These are phyloP conservation scores for Glyphotaelius pellucidus DNA, from an alignment of 2,888 invertebrate genomes.

Conservation along the genomic window DNA sequence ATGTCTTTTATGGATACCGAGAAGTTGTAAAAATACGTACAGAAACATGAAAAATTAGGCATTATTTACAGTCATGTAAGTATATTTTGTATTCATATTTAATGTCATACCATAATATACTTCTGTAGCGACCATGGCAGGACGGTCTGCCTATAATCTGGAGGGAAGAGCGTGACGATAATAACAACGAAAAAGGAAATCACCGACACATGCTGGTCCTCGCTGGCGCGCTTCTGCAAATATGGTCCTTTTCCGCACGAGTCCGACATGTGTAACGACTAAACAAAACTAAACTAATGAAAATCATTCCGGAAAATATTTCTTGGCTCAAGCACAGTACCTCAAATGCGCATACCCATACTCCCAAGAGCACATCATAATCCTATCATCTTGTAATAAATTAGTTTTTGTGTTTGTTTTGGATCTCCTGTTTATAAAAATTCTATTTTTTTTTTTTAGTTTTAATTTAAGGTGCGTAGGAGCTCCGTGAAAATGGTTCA, in stretches of 20 bases:
- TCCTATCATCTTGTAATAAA: constrained; percentile 25
- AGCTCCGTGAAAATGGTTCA: neutral
- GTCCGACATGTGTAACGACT: constrained; percentile 41
- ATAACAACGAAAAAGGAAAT: constrained; percentile 38
- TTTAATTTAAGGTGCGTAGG: neutral
- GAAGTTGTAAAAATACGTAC: neutral
- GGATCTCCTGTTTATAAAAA: neutral
- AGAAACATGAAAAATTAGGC: no score
- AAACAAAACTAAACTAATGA: constrained; percentile 32
- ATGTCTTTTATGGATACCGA: no score
- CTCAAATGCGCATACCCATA: neutral
- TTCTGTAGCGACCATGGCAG: constrained; percentile 25
- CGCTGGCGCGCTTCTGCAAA: neutral
- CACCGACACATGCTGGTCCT: constrained; percentile 27
- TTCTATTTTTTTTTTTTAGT: neutral
- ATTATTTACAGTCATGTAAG: no score
- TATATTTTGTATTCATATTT: neutral
- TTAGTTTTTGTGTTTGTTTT: neutral
- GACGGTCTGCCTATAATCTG: constrained; percentile 46
- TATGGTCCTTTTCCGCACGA: constrained; percentile 16
- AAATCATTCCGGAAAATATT: neutral
- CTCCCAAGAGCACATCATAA: neutral
- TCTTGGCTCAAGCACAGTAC: constrained; percentile 37
- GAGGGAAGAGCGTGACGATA: constrained; percentile 47
- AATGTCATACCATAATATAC: neutral